Conservation (phyloP, 2,888 invertebrate species). For the Magallana nippona region DNA sequence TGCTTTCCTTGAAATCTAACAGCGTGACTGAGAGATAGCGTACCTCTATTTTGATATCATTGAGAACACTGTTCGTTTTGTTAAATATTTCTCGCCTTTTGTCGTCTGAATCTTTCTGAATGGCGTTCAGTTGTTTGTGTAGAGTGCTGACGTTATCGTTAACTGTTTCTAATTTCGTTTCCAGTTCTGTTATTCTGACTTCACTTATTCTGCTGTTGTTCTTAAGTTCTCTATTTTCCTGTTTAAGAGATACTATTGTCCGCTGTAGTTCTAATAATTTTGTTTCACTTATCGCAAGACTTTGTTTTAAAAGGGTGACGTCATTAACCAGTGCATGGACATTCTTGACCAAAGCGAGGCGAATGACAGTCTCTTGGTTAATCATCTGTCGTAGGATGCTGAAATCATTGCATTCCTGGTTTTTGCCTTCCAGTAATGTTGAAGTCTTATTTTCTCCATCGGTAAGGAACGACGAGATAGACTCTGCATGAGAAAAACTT, state of each 20-base stretch:
- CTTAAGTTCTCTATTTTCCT: not conserved
- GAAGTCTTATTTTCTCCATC: too few species aligned
- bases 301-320: too few species aligned
- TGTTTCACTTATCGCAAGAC: too few species aligned
- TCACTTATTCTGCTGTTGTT: not conserved
- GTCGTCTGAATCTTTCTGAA: not conserved
- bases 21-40: not conserved
- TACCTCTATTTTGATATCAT: not conserved
- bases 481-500: too few species aligned
- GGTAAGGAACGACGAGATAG: too few species aligned
- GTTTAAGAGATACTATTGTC: not conserved
- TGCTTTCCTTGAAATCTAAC: not conserved
- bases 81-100: not conserved
- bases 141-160: not conserved
- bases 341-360: too few species aligned
- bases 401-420: too few species aligned
- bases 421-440: too few species aligned
- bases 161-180: not conserved
- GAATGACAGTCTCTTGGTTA: too few species aligned
- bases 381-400: too few species aligned
- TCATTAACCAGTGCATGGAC: too few species aligned
- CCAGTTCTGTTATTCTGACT: not conserved
- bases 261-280: too few species aligned
- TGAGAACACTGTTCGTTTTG: not conserved
- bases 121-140: not conserved